Conservation (phyloP, 2,888 invertebrate genomes). For the Cerastis leucographa region DNA sequence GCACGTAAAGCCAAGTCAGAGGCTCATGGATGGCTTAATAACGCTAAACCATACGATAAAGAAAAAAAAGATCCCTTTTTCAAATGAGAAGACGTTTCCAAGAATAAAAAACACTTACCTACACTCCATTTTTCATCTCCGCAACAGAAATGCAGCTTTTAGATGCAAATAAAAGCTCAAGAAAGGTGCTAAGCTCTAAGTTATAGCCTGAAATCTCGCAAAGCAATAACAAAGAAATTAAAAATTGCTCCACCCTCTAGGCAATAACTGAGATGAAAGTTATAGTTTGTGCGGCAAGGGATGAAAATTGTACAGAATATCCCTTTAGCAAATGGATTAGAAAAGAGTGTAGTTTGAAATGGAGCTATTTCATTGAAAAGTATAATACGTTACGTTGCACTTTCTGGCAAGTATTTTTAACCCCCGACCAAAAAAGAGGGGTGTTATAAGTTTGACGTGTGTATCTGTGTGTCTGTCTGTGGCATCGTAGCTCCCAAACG, state of each 20-base stretch:
- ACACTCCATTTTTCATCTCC: constrained; percentile 2
- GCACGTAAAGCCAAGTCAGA: no score
- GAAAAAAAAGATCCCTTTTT: no score
- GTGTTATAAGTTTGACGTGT: no score
- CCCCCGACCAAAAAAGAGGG: no score
- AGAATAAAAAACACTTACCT: background rate
- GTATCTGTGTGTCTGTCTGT: no score
- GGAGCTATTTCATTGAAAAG: background rate
- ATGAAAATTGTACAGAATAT: constrained; percentile 32
- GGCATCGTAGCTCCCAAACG: no score
- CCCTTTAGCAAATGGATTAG: constrained; percentile 1
- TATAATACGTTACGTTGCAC: no score
- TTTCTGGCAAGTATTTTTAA: no score
- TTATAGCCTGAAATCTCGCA: constrained; percentile 13
- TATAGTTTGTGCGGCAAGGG: constrained; percentile 10
- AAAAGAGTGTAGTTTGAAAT: background rate
- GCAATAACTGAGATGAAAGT: constrained; percentile 39
- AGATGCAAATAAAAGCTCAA: constrained; percentile 34
- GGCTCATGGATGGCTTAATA: no score
- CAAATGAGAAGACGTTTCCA: background rate
- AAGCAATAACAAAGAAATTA: constrained; percentile 46
- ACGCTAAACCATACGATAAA: no score
- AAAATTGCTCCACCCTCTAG: constrained; percentile 34
- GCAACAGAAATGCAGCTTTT: constrained; percentile 15
- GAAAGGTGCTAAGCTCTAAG: constrained; percentile 20